Conservation (phyloP, 2,797 vertebrate genomes). For the Cichlasoma orientale region DNA sequence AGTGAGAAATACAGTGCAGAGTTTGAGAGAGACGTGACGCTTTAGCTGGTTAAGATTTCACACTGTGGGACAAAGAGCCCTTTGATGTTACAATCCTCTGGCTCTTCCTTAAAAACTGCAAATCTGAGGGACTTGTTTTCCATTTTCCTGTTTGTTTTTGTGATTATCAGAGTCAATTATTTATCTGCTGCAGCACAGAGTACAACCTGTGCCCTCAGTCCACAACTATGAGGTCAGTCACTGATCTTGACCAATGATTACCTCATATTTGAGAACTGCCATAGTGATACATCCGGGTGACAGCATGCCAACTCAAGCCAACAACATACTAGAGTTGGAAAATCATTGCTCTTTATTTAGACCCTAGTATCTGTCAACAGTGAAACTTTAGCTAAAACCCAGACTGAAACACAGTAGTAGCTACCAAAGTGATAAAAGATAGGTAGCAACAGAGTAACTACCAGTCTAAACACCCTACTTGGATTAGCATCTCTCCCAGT, state of each 20-base stretch:
- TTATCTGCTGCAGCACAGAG: not conserved
- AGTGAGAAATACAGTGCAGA: slow-evolving; percentile 47
- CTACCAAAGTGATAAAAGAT: slow-evolving; percentile 52
- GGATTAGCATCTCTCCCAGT: slow-evolving; percentile 50
- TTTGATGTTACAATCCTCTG: slow-evolving; percentile 21
- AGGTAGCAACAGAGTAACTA: slow-evolving; percentile 51
- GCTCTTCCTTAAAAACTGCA: slow-evolving; percentile 1
- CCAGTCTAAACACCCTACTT: slow-evolving; percentile 41
- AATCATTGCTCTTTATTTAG: slow-evolving; percentile 67
- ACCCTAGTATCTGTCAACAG: slow-evolving; percentile 27
- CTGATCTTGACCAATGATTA: slow-evolving; percentile 20
- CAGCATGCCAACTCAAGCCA: slow-evolving; percentile 27
- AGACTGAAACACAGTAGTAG: slow-evolving; percentile 41
- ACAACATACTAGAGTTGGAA: slow-evolving; percentile 30
- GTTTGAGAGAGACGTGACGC: slow-evolving; percentile 44
- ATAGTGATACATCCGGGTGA: slow-evolving; percentile 54
- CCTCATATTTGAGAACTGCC: slow-evolving; percentile 34
- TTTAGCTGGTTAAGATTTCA: slow-evolving; percentile 62
- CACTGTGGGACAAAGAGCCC: slow-evolving; percentile 69
- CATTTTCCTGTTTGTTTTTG: slow-evolving; percentile 13
- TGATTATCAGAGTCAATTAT: not conserved
- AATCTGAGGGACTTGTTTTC: slow-evolving; percentile 8
- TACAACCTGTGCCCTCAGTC: slow-evolving; percentile 1
- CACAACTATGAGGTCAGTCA: slow-evolving; percentile 15
- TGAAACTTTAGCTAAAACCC: slow-evolving; percentile 44